Base-by-base conservation (phyloP, 1,140 invertebrate genomes). In the Pogonomyrmex barbatus region DNA sequence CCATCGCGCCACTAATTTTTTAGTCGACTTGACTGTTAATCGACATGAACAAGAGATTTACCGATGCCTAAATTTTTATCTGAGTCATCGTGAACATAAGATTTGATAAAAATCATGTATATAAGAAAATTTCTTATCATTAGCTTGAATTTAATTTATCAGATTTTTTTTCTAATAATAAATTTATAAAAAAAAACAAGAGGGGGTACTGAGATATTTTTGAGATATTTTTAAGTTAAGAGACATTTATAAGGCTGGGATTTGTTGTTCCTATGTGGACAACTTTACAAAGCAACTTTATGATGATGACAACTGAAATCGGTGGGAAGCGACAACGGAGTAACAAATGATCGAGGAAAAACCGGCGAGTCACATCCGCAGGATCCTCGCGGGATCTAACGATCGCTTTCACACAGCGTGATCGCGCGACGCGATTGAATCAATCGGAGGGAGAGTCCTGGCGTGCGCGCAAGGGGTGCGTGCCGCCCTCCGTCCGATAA, bases 291-390 rank as follows among this genome's bases (percentile, higher is more conserved):
- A 14, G 67, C 5, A 45, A 58, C 24, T 12, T 71, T 14, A 71
- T 24, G 24, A 73, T 54, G 79, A 42, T 62, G 42, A 75, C 68
- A 30, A 50, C 4, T 5, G 30, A 54, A 54, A 68, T 81, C 47
- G 36, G 6, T 75, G 65, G 77, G 62, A 77, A 58, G 47, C 47
- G 54, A 75, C 9, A 47, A 78, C 52, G 90, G 87, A 84, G 87
- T 93, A 93, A 94, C 79, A 92, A 94, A 94, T 90, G 92, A 93
- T 93, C 88, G 77, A 90, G 90, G 63, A 50, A 33, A 93, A 94
- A 92, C 90, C 90, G 76, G 86, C 92, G 70, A 93, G 92, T 94
- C 93, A 94, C 83, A 87, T 90, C 88, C 85, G 86, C 39, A 82
- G 86, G 89, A 36, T 10, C 39, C 91, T 52, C 78, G 62, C 65